These are phyloP conservation scores for Mongoloraphidia duomilia DNA, from an alignment of 2,888 invertebrate species.

Conservation along the genomic window DNA sequence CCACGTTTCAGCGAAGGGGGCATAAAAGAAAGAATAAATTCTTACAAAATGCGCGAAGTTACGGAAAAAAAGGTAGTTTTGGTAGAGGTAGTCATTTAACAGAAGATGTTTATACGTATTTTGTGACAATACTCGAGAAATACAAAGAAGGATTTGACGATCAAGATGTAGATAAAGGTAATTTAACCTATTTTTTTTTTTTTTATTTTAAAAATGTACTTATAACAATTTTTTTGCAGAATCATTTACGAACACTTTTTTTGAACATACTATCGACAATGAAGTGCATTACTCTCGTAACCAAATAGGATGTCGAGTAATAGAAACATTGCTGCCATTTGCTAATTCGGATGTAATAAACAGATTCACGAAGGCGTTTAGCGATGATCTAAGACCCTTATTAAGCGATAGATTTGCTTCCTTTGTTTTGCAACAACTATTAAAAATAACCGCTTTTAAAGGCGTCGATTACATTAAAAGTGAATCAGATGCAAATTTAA, in stretches of 20 bases:
- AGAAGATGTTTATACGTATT: slow-evolving; percentile 61
- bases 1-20: slow-evolving; percentile 26
- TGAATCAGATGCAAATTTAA: slow-evolving; percentile 18
- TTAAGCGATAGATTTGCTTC: slow-evolving; percentile 66
- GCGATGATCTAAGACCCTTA: slow-evolving; percentile 49
- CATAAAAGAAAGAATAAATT: slow-evolving; percentile 51
- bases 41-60: slow-evolving; percentile 58
- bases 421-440: slow-evolving; percentile 60
- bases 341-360: slow-evolving; percentile 47
- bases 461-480: slow-evolving; percentile 13
- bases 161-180: slow-evolving; percentile 57
- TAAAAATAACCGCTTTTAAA: slow-evolving; percentile 22
- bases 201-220: not conserved
- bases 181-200: slow-evolving; percentile 16
- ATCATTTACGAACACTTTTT: slow-evolving; percentile 58
- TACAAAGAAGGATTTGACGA: slow-evolving; percentile 48
- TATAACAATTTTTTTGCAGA: slow-evolving; percentile 29
- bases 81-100: slow-evolving; percentile 58
- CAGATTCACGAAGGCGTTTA: slow-evolving; percentile 45
- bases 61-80: slow-evolving; percentile 56
- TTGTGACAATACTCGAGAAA: slow-evolving; percentile 46
- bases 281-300: slow-evolving; percentile 63
- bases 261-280: slow-evolving; percentile 51
- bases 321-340: slow-evolving; percentile 60
- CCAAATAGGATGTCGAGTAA: slow-evolving; percentile 63